A percentile compares a stretch with the other conserved stretches of the same genome.
Conservation (phyloP, 1,140 invertebrate genomes). For the Cydia strobilella region DNA sequence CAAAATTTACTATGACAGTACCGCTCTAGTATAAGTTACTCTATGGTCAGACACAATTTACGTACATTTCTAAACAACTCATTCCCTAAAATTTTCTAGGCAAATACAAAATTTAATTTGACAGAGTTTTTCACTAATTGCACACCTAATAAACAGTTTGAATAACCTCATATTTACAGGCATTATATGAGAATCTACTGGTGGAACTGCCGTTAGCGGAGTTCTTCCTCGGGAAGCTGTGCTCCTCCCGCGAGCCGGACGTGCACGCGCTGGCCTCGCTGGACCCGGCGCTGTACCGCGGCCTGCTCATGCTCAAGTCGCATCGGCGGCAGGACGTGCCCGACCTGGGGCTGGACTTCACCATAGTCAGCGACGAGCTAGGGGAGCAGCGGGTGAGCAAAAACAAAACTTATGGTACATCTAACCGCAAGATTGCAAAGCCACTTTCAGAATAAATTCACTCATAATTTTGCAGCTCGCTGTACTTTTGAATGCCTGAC, state of each 20-base stretch:
- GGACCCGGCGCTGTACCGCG: constrained; percentile 95
- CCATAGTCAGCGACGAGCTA: constrained; percentile 92
- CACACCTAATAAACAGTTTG: background rate
- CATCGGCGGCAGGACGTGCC: constrained; percentile 87
- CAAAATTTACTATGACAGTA: too few relatives aligned
- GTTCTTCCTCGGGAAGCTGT: constrained; percentile 91
- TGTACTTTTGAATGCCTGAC: too few relatives aligned
- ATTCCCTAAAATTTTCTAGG: too few relatives aligned
- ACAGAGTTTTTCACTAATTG: too few relatives aligned
- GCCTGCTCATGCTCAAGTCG: constrained; percentile 93
- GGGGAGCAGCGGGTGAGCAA: constrained; percentile 90
- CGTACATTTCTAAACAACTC: too few relatives aligned
- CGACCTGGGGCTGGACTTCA: constrained; percentile 95
- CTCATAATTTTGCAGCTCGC: too few relatives aligned
- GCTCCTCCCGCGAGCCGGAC: constrained; percentile 88
- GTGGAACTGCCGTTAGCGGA: constrained; percentile 96
- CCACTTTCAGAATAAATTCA: too few relatives aligned
- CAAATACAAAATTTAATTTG: too few relatives aligned
- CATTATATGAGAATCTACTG: constrained; percentile 96
- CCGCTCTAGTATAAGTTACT: too few relatives aligned
- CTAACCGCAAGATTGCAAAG: too few relatives aligned
- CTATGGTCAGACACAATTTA: too few relatives aligned
- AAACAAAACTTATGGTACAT: too few relatives aligned
- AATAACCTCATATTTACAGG: constrained; percentile 76
- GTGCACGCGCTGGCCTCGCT: constrained; percentile 96